Evolutionary conservation across 2,888 invertebrate species (phyloP).

Genomic region (Andrena fulva): DNA sequence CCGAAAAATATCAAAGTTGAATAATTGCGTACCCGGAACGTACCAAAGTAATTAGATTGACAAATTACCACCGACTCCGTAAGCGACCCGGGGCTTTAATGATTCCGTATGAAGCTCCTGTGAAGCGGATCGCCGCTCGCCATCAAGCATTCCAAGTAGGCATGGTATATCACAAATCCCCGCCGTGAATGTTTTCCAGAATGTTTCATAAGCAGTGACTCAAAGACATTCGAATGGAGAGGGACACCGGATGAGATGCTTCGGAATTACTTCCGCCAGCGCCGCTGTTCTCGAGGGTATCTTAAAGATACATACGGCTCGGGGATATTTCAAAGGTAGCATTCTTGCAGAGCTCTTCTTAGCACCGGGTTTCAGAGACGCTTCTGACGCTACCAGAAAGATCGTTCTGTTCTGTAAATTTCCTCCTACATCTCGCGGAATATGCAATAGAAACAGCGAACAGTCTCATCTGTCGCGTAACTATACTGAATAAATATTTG

Average conservation of each 20-base stretch:
- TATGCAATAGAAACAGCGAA: not conserved
- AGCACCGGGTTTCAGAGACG: not conserved
- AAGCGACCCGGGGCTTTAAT: slow-evolving; percentile 14
- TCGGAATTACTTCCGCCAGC: slow-evolving; percentile 9
- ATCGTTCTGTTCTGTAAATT: not conserved
- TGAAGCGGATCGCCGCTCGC: not conserved
- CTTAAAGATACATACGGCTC: not conserved
- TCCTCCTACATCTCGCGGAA: not conserved
- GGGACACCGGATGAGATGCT: not conserved
- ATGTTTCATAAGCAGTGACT: slow-evolving; percentile 4
- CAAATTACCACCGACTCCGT: slow-evolving; percentile 5
- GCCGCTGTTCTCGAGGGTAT: slow-evolving; percentile 2
- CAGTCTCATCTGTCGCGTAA: not conserved
- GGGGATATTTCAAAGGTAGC: slow-evolving; percentile 4
- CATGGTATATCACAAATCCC: slow-evolving; percentile 7
- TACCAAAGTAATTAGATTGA: not conserved
- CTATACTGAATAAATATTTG: not conserved
- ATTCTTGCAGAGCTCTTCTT: not conserved
- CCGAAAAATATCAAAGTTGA: not conserved
- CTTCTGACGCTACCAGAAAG: not conserved
- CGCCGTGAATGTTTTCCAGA: not conserved
- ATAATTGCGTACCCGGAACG: not conserved
- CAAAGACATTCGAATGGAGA: slow-evolving; percentile 1
- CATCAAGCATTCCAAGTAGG: slow-evolving; percentile 22
- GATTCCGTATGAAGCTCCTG: slow-evolving; percentile 3